These are phyloP conservation scores for Trissoscelio sp. DNA, from an alignment of 2,888 invertebrate genomes.

Conservation along the genomic window DNA sequence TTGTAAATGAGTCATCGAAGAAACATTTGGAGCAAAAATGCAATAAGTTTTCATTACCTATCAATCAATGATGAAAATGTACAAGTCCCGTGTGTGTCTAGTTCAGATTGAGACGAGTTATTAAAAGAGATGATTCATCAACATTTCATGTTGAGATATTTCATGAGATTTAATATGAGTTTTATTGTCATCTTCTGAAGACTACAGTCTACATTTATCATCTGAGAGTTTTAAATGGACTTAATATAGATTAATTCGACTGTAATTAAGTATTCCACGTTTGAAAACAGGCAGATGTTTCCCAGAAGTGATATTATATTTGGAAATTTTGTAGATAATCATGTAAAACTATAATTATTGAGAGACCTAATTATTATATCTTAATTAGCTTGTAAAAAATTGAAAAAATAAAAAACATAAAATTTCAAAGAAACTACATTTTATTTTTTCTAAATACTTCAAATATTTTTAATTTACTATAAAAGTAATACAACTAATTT, in stretches of 20 bases:
- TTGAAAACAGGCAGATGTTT: not conserved
- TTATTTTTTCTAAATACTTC: no score
- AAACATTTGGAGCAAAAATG: slow-evolving; percentile 4
- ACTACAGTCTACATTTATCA: slow-evolving; percentile 20
- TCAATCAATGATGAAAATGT: no score
- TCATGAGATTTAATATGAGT: no score
- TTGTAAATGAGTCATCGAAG: not conserved
- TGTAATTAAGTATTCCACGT: not conserved
- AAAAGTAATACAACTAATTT: no score
- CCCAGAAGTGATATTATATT: not conserved
- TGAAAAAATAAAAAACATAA: no score
- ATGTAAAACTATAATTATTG: not conserved
- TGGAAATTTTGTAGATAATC: not conserved
- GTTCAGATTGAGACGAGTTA: not conserved
- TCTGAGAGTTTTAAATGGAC: slow-evolving; percentile 13
- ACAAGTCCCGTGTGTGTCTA: no score
- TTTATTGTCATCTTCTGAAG: not conserved
- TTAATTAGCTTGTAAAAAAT: no score
- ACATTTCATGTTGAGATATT: not conserved
- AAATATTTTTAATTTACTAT: no score
- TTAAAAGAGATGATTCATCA: slow-evolving; percentile 29
- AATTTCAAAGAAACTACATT: no score
- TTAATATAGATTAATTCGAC: slow-evolving; percentile 47
- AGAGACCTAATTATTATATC: no score
- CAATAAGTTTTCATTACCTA: slow-evolving; percentile 1